These are phyloP conservation scores for Eurytemora carolleeae DNA, from an alignment of 1,140 invertebrate genomes.

Conservation along the genomic window DNA sequence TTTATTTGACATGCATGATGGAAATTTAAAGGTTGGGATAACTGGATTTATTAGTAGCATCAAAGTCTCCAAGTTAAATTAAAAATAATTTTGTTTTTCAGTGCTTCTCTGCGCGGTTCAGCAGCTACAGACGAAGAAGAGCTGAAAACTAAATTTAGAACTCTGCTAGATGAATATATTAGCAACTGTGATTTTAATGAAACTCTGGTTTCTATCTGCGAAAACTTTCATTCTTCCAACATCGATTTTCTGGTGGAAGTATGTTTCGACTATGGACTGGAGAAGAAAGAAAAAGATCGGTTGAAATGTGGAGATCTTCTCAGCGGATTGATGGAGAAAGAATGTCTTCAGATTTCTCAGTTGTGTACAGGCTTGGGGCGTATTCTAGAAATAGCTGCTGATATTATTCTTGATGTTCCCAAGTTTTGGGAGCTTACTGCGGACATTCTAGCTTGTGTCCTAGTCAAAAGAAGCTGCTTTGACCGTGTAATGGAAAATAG, in stretches of 20 bases:
- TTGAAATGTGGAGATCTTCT: not conserved
- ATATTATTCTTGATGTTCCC: not conserved
- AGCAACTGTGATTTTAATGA: not conserved
- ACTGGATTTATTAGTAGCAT: too few species aligned
- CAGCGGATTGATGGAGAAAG: not conserved
- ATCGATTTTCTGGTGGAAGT: not conserved
- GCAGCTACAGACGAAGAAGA: not conserved
- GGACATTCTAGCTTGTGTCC: not conserved
- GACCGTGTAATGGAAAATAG: not conserved
- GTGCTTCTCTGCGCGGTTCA: not conserved
- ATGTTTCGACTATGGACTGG: not conserved
- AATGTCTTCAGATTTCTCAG: not conserved
- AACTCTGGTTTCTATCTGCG: not conserved
- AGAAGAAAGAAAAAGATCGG: not conserved
- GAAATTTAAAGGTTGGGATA: too few species aligned
- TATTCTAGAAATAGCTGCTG: not conserved
- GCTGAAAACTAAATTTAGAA: not conserved
- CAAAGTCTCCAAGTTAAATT: too few species aligned
- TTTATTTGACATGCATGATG: too few species aligned
- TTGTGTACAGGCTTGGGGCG: not conserved
- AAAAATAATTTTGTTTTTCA: not conserved
- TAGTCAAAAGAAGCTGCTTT: not conserved
- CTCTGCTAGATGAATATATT: not conserved
- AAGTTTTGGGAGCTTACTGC: not conserved
- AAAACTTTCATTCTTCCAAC: not conserved